These are phyloP conservation scores for Acleris cristana DNA, from an alignment of 2,888 invertebrate species.

Conservation along the genomic window DNA sequence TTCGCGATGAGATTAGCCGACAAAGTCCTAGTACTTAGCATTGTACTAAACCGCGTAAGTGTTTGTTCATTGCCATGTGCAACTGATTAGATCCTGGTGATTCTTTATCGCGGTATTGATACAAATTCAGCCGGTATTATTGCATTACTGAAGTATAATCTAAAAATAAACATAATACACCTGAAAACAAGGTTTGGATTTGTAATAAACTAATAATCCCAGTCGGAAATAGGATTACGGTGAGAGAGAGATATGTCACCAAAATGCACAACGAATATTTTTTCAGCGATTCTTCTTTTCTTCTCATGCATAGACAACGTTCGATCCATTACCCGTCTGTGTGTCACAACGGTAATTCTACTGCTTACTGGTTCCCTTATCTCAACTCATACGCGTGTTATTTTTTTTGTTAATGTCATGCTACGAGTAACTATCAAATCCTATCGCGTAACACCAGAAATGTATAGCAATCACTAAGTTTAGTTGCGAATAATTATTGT, in stretches of 20 bases:
- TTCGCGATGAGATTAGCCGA: neutral
- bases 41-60: slow-evolving; percentile 15
- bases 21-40: neutral
- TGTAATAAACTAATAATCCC: too few species aligned
- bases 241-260: too few species aligned
- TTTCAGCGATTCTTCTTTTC: too few species aligned
- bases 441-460: slow-evolving; percentile 20
- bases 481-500: slow-evolving; percentile 13
- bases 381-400: slow-evolving; percentile 48
- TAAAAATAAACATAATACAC: neutral
- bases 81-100: slow-evolving; percentile 31
- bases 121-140: neutral
- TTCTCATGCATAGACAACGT: neutral
- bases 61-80: slow-evolving; percentile 30
- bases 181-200: too few species aligned
- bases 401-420: slow-evolving; percentile 41
- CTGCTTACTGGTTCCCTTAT: slow-evolving; percentile 49
- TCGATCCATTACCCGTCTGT: slow-evolving; percentile 8
- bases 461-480: slow-evolving; percentile 22
- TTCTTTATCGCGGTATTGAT: slow-evolving; percentile 26
- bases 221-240: too few species aligned
- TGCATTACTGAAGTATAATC: neutral
- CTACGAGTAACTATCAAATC: slow-evolving; percentile 28
- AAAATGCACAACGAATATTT: too few species aligned
- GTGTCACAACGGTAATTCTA: slow-evolving; percentile 45